A percentile compares a stretch with the other conserved stretches of the same genome.
Evolutionary conservation across 2,888 invertebrate genomes (phyloP).

Genomic region (Meandrusa payeni): DNA sequence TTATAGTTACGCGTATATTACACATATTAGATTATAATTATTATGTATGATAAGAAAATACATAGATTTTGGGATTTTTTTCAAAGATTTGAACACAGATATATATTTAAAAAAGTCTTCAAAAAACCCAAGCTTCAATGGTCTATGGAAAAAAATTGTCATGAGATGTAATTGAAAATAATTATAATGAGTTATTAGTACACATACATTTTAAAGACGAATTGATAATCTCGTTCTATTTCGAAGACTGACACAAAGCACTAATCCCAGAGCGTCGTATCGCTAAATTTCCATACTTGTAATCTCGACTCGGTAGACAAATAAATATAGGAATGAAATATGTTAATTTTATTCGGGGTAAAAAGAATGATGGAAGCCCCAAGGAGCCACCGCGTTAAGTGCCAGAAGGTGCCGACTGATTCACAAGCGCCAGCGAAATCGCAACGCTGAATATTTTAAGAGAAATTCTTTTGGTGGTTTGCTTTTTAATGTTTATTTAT

Average conservation of each 20-base stretch:
- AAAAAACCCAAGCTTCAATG: no score
- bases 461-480: conserved; percentile 52
- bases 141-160: no score
- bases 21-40: no score
- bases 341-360: conserved; percentile 56
- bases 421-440: conserved; percentile 28
- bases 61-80: no score
- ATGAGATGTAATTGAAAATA: no score
- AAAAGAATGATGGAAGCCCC: conserved; percentile 40
- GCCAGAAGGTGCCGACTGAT: conserved; percentile 54
- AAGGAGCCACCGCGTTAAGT: conserved; percentile 41
- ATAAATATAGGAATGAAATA: conserved; percentile 59
- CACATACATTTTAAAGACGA: no score
- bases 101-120: no score
- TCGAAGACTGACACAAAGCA: conserved; percentile 8
- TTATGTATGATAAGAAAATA: no score
- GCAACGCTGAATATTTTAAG: conserved; percentile 61
- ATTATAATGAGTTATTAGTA: no score
- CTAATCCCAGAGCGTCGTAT: conserved; percentile 41
- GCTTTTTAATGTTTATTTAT: conserved; percentile 68
- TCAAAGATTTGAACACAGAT: no score
- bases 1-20: no score
- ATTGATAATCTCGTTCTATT: no score
- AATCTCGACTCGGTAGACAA: conserved; percentile 50
- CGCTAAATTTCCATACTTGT: conserved; percentile 59